A percentile compares a stretch with the other conserved stretches of the same genome.
Conservation (phyloP, 2,888 invertebrate genomes). For the Gisinianus flammeolus region DNA sequence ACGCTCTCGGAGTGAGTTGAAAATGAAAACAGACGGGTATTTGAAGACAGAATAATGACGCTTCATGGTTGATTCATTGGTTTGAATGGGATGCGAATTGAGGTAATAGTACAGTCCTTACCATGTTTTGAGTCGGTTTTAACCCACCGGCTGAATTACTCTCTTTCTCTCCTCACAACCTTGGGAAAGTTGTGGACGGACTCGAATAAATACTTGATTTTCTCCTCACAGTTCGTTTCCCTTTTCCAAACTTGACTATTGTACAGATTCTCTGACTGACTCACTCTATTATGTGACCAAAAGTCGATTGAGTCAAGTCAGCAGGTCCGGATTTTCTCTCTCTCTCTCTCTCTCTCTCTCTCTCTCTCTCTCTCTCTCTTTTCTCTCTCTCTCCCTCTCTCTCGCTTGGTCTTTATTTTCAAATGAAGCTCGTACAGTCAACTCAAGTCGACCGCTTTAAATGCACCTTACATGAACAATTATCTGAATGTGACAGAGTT, state of each 20-base stretch:
- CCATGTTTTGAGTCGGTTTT: conserved; percentile 3
- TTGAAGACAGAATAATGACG: too few relatives aligned
- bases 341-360: background rate
- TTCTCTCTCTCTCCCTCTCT: background rate
- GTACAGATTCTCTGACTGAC: background rate
- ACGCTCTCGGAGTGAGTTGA: too few relatives aligned
- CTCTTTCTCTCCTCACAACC: too few relatives aligned
- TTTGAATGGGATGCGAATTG: conserved; percentile 8
- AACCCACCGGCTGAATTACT: background rate
- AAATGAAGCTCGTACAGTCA: background rate
- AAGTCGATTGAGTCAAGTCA: background rate
- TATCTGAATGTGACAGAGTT: too few relatives aligned
- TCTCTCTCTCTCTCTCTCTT: background rate
- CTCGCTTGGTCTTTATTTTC: background rate
- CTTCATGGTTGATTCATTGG: background rate
- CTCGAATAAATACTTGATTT: conserved; percentile 19
- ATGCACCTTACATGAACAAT: too few relatives aligned
- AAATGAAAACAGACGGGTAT: too few relatives aligned
- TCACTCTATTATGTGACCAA: background rate
- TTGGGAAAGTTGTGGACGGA: conserved; percentile 17
- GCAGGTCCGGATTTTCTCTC: background rate
- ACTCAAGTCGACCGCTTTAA: background rate
- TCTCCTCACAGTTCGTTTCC: background rate
- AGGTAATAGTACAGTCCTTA: background rate
- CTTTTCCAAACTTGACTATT: background rate